Percentiles rank a stretch among this genome's conserved stretches.
These are phyloP conservation scores for Hystrix cristata DNA, from an alignment of 2,113 vertebrate species.

Conservation along the genomic window DNA sequence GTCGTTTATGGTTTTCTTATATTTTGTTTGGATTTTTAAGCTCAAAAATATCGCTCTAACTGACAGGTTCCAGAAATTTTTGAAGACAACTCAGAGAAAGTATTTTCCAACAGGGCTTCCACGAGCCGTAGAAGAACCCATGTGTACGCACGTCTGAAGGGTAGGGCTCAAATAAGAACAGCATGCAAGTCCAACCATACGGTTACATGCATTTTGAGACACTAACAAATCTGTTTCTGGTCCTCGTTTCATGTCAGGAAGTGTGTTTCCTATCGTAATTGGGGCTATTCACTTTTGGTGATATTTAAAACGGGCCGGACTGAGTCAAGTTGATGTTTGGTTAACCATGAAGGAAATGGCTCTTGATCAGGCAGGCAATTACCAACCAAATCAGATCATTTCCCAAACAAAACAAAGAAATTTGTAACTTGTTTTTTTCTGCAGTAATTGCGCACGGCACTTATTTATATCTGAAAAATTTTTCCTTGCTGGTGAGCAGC, in stretches of 20 bases:
- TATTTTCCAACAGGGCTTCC: not conserved
- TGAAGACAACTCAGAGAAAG: slow-evolving; percentile 32
- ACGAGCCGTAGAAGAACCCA: not conserved
- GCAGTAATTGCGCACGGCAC: not conserved
- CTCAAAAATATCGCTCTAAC: not conserved
- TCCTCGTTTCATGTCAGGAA: slow-evolving; percentile 70
- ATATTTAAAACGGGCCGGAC: slow-evolving; percentile 70
- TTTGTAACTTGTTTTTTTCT: slow-evolving; percentile 63
- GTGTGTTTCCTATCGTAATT: slow-evolving; percentile 77
- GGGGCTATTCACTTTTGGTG: slow-evolving; percentile 70
- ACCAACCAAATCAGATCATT: slow-evolving; percentile 69
- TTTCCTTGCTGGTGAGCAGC: not conserved
- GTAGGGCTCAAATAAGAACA: not conserved
- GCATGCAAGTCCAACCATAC: not conserved
- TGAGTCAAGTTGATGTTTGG: slow-evolving; percentile 64
- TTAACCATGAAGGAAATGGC: slow-evolving; percentile 75
- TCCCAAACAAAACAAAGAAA: slow-evolving; percentile 67
- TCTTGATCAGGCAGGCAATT: slow-evolving; percentile 76
- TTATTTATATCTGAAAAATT: slow-evolving; percentile 60
- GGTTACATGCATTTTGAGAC: not conserved
- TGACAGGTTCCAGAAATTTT: not conserved
- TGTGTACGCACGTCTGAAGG: not conserved
- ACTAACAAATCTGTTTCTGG: slow-evolving; percentile 64
- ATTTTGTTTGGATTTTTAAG: not conserved
- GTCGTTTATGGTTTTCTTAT: not conserved